Evolutionary conservation across 2,888 invertebrate species (phyloP), one percentile per base, ranked within the genome.

Genomic region (Heliconius hortense): DNA sequence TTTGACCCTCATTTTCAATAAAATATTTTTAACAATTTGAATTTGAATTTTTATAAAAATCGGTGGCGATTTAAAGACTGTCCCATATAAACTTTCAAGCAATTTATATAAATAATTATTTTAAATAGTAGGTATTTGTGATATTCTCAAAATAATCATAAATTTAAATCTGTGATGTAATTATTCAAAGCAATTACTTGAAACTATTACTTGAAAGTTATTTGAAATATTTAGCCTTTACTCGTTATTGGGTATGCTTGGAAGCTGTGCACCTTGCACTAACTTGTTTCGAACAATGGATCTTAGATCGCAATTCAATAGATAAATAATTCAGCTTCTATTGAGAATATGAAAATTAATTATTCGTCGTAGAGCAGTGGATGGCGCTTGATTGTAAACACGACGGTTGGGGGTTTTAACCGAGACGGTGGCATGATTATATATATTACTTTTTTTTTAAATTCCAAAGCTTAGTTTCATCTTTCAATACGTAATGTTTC

Each of bases 261-360:
- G 35, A 66, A 72, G 76, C 72, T 31, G 78, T 70, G 62, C 71
- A 69, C 76, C 76, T 77, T 77, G 77, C 59, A 15, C 26, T 28
- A 26, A 72, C 74, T 56, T 68, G 60, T 74, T 70, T 68, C 60
- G 28, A 48, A 73, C 56, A 67, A 76, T 76, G 66, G 28, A 31
- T 69, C 53, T 53, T 39, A 39, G 39, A 66, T 39, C 15, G 63
- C 60, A 15, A 63, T 63, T 39, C 24, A 66, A 66, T 39, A 66
- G 39, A 66, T 66, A 66, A 39, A 39, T 39, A 66, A 39, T 66
- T 66, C 13, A 11, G 39, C n/a, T 35, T 66, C 64, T n/a, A 7
- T 60, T 60, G 1, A 26, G 15, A 60, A 26, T 15, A 26, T 5
- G 60, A 26, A 15, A 28, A 60, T 60, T 15, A 26, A 60, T 4